Conservation (phyloP, 30 jellyfish, hydroid and myxozoan species). For the Aurelia sp. region DNA sequence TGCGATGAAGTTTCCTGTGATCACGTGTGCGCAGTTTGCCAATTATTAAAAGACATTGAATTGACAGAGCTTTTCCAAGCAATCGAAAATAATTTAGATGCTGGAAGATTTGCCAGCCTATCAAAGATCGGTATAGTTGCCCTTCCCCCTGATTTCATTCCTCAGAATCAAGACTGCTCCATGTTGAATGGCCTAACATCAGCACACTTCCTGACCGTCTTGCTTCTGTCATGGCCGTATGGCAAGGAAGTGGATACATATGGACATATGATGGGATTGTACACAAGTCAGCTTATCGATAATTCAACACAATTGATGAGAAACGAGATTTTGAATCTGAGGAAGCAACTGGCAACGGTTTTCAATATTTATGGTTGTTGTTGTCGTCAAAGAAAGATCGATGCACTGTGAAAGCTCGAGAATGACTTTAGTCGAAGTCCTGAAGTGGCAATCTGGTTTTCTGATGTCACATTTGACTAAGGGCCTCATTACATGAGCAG, state of each 20-base stretch:
- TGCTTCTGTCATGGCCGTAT: slow-evolving; percentile 84
- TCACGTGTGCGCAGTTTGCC: slow-evolving; percentile 63
- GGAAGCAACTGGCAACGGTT: slow-evolving; percentile 59
- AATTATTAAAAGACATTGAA: slow-evolving; percentile 59
- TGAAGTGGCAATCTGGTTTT: too few relatives aligned
- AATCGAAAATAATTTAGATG: slow-evolving; percentile 40
- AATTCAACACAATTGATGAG: slow-evolving; percentile 26
- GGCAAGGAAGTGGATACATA: slow-evolving; percentile 24
- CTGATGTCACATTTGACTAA: too few relatives aligned
- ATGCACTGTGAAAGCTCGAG: not conserved
- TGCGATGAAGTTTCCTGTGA: slow-evolving; percentile 64
- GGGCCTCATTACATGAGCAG: too few relatives aligned
- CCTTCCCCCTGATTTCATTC: slow-evolving; percentile 7
- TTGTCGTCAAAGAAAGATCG: slow-evolving; percentile 1
- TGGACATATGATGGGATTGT: slow-evolving; percentile 20
- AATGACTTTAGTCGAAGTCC: not conserved
- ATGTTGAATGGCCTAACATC: slow-evolving; percentile 37
- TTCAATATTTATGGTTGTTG: slow-evolving; percentile 44
- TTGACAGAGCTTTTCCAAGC: slow-evolving; percentile 45
- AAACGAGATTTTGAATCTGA: slow-evolving; percentile 39
- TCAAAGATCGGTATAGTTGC: slow-evolving; percentile 48
- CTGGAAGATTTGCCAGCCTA: slow-evolving; percentile 17
- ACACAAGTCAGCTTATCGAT: slow-evolving; percentile 23
- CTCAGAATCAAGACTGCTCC: slow-evolving; percentile 27
- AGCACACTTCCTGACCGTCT: slow-evolving; percentile 76